phyloP scores from a whole-genome alignment of 2,113 vertebrate genomes.

The Nanorana parkeri region DNA sequence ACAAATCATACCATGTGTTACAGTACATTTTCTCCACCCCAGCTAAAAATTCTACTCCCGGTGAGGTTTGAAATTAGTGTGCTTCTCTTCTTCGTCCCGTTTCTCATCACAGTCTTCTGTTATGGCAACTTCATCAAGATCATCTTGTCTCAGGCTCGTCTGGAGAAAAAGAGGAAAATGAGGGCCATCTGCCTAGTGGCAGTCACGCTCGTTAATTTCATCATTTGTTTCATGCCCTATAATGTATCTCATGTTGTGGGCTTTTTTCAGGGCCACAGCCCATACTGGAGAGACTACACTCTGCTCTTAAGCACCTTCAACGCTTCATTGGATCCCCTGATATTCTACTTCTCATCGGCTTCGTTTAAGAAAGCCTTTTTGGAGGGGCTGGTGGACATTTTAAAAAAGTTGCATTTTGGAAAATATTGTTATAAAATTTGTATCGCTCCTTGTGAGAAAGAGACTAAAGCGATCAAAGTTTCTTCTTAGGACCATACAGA shows the following conservation, averaged over 20 bases:
- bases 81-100: slow-evolving; percentile 68
- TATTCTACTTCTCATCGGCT: slow-evolving; percentile 87
- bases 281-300: slow-evolving; percentile 76
- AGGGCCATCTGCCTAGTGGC: slow-evolving; percentile 66
- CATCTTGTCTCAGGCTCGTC: slow-evolving; percentile 64
- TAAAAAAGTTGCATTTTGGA: slow-evolving; percentile 20
- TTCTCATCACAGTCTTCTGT: slow-evolving; percentile 70
- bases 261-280: slow-evolving; percentile 65
- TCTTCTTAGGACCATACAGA: not conserved
- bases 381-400: slow-evolving; percentile 12
- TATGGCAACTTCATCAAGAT: slow-evolving; percentile 68
- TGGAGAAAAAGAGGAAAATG: slow-evolving; percentile 60
- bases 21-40: slow-evolving; percentile 1
- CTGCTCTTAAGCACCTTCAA: slow-evolving; percentile 86
- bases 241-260: slow-evolving; percentile 89
- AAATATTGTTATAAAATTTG: not conserved
- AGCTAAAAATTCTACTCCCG: slow-evolving; percentile 57
- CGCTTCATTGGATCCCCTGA: slow-evolving; percentile 83
- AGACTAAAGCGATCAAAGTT: not conserved
- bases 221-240: slow-evolving; percentile 80
- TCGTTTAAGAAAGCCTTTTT: slow-evolving; percentile 73
- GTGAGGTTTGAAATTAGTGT: slow-evolving; percentile 68
- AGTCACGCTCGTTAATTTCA: slow-evolving; percentile 67
- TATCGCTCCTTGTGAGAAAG: slow-evolving; percentile 16
- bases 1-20: slow-evolving; percentile 57